Percentiles rank a stretch among this genome's conserved stretches.
Conservation (phyloP, 2,888 invertebrate genomes). For the Lochmaea crataegi region DNA sequence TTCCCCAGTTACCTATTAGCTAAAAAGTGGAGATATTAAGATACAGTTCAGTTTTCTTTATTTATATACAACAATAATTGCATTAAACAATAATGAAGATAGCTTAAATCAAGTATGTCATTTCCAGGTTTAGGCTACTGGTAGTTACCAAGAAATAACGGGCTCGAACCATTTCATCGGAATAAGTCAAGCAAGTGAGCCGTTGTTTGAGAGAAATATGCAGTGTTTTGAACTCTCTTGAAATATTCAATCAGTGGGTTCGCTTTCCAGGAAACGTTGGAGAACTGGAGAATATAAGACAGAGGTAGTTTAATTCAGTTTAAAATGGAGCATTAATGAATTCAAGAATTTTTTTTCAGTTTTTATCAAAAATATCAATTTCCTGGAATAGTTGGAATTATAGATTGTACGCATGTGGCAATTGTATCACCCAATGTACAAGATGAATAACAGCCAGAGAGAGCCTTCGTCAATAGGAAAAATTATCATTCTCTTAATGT, state of each 20-base stretch:
- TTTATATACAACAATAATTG: not conserved
- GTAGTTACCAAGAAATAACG: constrained; percentile 36
- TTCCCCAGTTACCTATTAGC: not conserved
- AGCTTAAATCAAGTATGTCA: not conserved
- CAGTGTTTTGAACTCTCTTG: constrained; percentile 31
- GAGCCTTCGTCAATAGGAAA: constrained; percentile 35
- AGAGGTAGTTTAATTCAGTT: constrained; percentile 1
- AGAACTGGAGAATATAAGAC: constrained; percentile 27
- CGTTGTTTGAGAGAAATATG: constrained; percentile 36
- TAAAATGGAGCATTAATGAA: not conserved
- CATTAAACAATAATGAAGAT: not conserved
- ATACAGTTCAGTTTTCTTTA: not conserved
- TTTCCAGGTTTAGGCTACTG: constrained; percentile 30
- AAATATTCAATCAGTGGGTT: constrained; percentile 39
- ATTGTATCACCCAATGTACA: constrained; percentile 29
- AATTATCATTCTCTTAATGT: constrained; percentile 40
- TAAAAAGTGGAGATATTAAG: not conserved
- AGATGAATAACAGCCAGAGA: constrained; percentile 23
- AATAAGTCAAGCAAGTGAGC: constrained; percentile 35
- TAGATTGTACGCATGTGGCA: constrained; percentile 40
- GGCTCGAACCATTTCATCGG: constrained; percentile 34
- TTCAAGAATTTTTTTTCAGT: constrained; percentile 26
- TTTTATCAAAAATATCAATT: constrained; percentile 38
- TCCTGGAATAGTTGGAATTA: constrained; percentile 31
- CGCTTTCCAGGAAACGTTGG: constrained; percentile 37